Conservation (phyloP, 2,797 vertebrate species). For the Leucoraja ocellata region DNA sequence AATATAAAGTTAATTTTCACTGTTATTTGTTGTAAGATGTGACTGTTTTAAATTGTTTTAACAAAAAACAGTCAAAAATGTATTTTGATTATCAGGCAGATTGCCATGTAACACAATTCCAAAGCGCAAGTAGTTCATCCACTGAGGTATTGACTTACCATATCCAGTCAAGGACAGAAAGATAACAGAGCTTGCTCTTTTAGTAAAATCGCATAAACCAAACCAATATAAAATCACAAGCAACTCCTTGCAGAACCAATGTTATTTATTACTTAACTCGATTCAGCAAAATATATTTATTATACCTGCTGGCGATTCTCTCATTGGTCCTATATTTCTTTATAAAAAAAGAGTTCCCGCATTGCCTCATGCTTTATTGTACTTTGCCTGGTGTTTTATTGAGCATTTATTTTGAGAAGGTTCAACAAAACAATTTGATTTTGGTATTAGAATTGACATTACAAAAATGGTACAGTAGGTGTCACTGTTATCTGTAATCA, state of each 20-base stretch:
- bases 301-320: background rate
- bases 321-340: too few species aligned
- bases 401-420: background rate
- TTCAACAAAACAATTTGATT: background rate
- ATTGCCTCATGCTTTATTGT: background rate
- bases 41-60: background rate
- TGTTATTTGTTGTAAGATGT: background rate
- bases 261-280: background rate
- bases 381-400: too few species aligned
- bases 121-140: background rate
- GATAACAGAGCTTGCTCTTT: background rate
- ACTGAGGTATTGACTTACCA: background rate
- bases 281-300: background rate
- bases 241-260: background rate
- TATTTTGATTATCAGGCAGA: background rate
- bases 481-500: slow-evolving; percentile 35
- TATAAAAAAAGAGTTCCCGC: background rate
- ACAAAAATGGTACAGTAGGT: background rate
- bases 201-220: background rate
- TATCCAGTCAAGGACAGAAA: background rate
- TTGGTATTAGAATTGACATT: background rate
- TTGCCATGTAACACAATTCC: background rate
- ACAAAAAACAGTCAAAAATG: background rate
- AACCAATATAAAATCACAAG: background rate
- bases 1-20: background rate